Evolutionary conservation across 2,113 vertebrate species (phyloP).

Genomic region (Miniopterus natalensis): DNA sequence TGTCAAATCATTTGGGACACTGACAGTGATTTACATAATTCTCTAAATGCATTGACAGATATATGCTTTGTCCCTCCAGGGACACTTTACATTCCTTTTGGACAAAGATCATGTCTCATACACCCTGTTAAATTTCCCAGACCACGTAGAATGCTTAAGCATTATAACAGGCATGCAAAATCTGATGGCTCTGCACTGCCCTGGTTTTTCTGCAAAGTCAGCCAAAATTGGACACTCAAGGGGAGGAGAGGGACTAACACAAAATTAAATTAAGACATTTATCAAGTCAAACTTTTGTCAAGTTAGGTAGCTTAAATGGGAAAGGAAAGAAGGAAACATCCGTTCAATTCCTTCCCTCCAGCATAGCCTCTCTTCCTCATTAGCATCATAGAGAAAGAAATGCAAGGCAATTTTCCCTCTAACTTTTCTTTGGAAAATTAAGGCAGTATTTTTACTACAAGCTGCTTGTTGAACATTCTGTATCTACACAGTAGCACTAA

Average conservation of each 20-base stretch:
- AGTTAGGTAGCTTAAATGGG: neutral
- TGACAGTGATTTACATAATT: neutral
- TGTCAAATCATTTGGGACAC: neutral
- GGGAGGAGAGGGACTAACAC: neutral
- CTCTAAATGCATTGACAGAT: neutral
- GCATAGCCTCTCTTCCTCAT: conserved; percentile 1
- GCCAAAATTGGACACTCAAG: conserved; percentile 29
- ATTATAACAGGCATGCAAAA: conserved; percentile 12
- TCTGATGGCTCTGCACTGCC: neutral
- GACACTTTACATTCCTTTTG: conserved; percentile 1
- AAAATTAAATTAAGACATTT: conserved; percentile 59
- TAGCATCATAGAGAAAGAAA: conserved; percentile 41
- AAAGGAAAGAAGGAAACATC: neutral
- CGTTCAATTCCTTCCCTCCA: neutral
- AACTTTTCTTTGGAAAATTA: neutral
- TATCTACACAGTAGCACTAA: neutral
- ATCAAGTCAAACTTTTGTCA: conserved; percentile 36
- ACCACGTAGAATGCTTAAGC: neutral
- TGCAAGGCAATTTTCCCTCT: neutral
- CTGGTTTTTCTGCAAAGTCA: conserved; percentile 51
- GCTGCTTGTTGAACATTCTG: neutral
- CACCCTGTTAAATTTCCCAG: neutral
- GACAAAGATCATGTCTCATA: neutral
- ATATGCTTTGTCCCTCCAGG: neutral
- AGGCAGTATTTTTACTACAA: neutral